Base-by-base conservation (phyloP, 2,113 vertebrate species). In the Epinephelus lanceolatus region DNA sequence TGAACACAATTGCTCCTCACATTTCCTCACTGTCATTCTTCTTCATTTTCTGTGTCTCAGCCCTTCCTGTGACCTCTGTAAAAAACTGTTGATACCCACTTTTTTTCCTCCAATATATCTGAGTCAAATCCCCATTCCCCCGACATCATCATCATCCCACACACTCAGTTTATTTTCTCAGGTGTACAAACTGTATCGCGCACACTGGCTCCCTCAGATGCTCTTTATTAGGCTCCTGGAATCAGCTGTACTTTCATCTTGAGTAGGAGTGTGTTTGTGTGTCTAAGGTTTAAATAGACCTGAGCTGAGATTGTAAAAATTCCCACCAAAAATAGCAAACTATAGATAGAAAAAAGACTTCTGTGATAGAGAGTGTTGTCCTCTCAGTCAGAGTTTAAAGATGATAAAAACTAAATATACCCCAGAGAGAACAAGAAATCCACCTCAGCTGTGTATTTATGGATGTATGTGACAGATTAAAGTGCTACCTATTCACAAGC, bases 151-250 rank as follows among this genome's bases (percentile, higher is more conserved):
- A 76, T 67, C 76, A 70, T 93, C 94, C 90, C 81, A 87, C 81
- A 84, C 5, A 49, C 60, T 95, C 42, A 71, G 95, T 97, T 98
- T 98, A 97, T 97, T 98, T 98, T 96, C 96, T 97, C 97, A 99
- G 97, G 97, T 98, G 97, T 97, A 95, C 93, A 95, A 96, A 95
- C 94, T 95, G 96, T 96, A 96, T 97, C 94, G 87, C 96, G 91
- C 95, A 94, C 94, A 95, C 92, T 95, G 92, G 94, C 95, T 96
- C 94, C 95, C 94, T 96, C 97, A 97, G 96, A 97, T 97, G 96
- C 96, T 97, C 97, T 96, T 97, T 96, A 97, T 97, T 97, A 97
- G 93, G 95, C 96, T 97, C 95, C 96, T 97, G 96, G 95, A 97
- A 96, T 96, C 95, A 72, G 90, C 93, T 94, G 84, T 77, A 62